A percentile compares a stretch with the other conserved stretches of the same genome.
Conservation (phyloP, 2,797 vertebrate species). For the Crax fasciolata region DNA sequence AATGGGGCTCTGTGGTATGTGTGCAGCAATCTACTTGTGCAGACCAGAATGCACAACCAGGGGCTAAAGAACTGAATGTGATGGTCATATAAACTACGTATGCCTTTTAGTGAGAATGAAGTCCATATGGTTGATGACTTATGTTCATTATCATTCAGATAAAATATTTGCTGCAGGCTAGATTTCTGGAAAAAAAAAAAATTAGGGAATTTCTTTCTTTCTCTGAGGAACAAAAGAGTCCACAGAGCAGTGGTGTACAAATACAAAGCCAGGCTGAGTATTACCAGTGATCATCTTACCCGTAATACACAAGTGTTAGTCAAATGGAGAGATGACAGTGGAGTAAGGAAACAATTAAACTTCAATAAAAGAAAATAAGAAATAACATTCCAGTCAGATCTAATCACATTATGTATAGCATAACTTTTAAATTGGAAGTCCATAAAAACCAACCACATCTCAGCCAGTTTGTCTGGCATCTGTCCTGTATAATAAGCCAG, state of each 20-base stretch:
- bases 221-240: not conserved
- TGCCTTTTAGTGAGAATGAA: not conserved
- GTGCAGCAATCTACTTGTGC: not conserved
- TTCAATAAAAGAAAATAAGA: constrained; percentile 72
- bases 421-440: constrained; percentile 71
- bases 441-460: constrained; percentile 73
- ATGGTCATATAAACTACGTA: not conserved
- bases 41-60: not conserved
- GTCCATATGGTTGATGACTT: not conserved
- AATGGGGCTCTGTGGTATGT: not conserved
- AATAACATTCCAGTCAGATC: constrained; percentile 75
- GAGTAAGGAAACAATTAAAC: constrained; percentile 77
- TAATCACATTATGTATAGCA: constrained; percentile 77
- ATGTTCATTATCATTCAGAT: not conserved
- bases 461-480: constrained; percentile 73
- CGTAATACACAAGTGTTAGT: constrained; percentile 58
- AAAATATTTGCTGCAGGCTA: not conserved
- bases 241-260: not conserved
- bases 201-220: not conserved
- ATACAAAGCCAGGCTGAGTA: constrained; percentile 28
- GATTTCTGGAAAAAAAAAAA: not conserved
- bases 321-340: constrained; percentile 68
- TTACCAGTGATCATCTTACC: not conserved
- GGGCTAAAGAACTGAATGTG: not conserved
- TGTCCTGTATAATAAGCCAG: constrained; percentile 61